Percentiles rank a stretch among this genome's conserved stretches.
phyloP scores from a whole-genome alignment of 2,888 invertebrate genomes.

The Mantis religiosa region DNA sequence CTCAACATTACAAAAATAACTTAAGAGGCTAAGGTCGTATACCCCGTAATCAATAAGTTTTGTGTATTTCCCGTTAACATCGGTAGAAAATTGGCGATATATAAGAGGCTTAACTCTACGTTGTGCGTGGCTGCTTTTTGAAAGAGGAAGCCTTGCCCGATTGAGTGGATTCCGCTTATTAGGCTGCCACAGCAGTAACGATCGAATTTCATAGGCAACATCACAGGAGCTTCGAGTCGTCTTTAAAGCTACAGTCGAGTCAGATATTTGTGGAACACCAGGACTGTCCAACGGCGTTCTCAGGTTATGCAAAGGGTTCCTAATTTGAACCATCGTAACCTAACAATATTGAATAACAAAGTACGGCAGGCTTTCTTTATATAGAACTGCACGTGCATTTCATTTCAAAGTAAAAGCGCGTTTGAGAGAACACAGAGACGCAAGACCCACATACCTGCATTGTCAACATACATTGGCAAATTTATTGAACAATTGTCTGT shows the following conservation, averaged over 20 bases:
- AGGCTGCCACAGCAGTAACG: background rate
- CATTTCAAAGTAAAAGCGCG: too few species aligned
- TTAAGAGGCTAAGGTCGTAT: background rate
- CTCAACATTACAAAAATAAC: background rate
- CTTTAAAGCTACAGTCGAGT: background rate
- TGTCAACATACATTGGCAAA: too few species aligned
- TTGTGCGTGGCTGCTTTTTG: background rate
- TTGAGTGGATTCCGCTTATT: background rate
- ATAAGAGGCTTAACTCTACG: background rate
- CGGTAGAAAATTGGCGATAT: background rate
- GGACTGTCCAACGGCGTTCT: background rate
- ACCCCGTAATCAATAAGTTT: background rate
- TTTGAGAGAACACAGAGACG: too few species aligned
- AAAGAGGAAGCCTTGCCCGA: background rate
- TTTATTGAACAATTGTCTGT: too few species aligned
- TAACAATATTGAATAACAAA: background rate
- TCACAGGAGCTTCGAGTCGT: background rate
- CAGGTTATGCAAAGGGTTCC: background rate
- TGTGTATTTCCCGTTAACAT: background rate
- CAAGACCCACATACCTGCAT: too few species aligned
- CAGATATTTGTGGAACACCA: background rate
- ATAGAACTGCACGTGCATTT: too few species aligned
- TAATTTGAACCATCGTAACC: background rate
- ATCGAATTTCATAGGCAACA: background rate
- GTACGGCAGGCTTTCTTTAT: too few species aligned